Conservation (phyloP, 2,113 vertebrate species). For the Dascyllus trimaculatus region DNA sequence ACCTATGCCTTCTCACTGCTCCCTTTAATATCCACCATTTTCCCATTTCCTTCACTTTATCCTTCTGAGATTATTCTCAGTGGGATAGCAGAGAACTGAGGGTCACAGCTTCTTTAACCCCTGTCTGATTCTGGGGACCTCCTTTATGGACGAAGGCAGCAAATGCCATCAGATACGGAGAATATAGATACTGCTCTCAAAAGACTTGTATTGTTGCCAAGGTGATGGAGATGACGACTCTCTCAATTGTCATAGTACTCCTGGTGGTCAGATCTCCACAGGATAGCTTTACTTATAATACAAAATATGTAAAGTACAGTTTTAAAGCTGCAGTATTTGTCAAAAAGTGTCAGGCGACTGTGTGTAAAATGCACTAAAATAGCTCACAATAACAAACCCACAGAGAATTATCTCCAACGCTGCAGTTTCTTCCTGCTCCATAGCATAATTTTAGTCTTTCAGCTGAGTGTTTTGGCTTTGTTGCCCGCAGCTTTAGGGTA, state of each 20-base stretch:
- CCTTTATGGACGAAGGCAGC: conserved; percentile 22
- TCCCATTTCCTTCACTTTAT: not conserved
- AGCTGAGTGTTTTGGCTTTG: conserved; percentile 1
- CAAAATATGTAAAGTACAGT: too few relatives aligned
- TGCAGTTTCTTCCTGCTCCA: not conserved
- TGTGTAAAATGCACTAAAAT: too few relatives aligned
- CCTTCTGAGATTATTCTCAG: not conserved
- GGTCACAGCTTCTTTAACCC: conserved; percentile 44
- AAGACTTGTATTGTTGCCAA: not conserved
- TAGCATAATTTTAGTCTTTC: not conserved
- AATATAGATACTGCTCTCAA: conserved; percentile 11
- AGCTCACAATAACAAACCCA: not conserved
- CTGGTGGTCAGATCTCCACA: too few relatives aligned
- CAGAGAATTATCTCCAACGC: not conserved
- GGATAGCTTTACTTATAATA: too few relatives aligned
- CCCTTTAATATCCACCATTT: conserved; percentile 21
- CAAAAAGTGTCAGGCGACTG: not conserved
- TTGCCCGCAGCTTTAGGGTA: not conserved
- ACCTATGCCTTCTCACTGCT: conserved; percentile 23
- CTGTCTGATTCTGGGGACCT: conserved; percentile 30
- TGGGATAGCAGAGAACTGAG: conserved; percentile 29
- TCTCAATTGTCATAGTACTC: not conserved
- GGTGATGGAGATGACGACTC: conserved; percentile 20
- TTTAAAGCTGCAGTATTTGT: too few relatives aligned
- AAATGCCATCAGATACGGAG: conserved; percentile 36